Conservation (phyloP, 2,113 vertebrate species). For the Malurus alboscapulatus region DNA sequence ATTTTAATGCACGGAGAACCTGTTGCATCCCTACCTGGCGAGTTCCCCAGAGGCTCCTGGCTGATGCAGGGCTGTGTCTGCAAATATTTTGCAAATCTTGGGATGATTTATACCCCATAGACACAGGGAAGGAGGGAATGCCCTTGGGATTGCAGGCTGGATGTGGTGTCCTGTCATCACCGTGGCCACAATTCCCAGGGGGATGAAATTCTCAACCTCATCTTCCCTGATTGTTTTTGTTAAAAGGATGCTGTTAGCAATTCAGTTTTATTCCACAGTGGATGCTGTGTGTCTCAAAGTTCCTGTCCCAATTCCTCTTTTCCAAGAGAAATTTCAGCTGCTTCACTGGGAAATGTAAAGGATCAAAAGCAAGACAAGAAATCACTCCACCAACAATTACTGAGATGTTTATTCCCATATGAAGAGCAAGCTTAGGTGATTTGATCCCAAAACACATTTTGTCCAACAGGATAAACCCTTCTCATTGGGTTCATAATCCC, state of each 20-base stretch:
- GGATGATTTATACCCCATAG: rapidly evolving
- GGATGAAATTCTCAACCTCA: too few species aligned
- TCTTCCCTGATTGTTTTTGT: background rate
- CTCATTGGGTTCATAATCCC: background rate
- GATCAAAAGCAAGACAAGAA: background rate
- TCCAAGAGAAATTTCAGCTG: background rate
- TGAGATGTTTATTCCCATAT: background rate
- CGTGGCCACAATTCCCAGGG: background rate
- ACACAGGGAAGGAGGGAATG: background rate
- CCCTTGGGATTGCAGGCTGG: background rate
- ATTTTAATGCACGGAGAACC: rapidly evolving
- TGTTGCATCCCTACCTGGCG: rapidly evolving
- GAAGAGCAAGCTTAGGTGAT: background rate
- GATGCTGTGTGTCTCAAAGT: background rate
- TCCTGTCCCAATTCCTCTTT: background rate
- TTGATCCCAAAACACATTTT: background rate
- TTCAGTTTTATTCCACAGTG: background rate
- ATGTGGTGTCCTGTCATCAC: background rate
- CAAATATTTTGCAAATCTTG: background rate
- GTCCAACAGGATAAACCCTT: background rate
- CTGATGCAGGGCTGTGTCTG: background rate
- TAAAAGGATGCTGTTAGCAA: background rate
- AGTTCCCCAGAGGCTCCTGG: background rate
- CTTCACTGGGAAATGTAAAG: background rate
- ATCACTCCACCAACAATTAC: background rate